Conservation (phyloP, 2,888 invertebrate genomes). For the Eupithecia subumbrata region DNA sequence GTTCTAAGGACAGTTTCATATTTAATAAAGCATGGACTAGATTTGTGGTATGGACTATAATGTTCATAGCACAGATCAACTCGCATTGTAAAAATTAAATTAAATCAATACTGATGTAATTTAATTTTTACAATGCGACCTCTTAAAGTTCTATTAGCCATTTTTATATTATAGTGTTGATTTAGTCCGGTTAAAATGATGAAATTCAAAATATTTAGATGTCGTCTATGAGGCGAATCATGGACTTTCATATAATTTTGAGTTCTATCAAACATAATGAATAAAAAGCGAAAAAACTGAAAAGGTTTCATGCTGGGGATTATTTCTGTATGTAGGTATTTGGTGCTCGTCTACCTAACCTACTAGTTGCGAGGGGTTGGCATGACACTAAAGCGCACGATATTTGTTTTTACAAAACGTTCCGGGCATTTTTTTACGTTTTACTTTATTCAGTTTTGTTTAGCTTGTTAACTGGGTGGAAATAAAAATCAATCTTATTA, state of each 20-base stretch:
- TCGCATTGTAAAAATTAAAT: too few relatives aligned
- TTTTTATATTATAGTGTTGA: too few relatives aligned
- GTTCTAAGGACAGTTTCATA: neutral
- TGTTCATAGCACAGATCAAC: too few relatives aligned
- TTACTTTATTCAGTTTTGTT: neutral
- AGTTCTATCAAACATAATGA: constrained; percentile 18
- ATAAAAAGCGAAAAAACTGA: constrained; percentile 31
- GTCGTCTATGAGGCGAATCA: neutral
- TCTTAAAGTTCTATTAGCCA: too few relatives aligned
- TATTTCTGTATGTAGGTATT: constrained; percentile 4
- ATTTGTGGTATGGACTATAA: neutral
- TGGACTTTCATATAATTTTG: neutral
- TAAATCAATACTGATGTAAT: too few relatives aligned
- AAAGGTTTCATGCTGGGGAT: constrained; percentile 20
- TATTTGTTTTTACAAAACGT: constrained; percentile 30
- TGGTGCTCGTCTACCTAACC: constrained; percentile 35
- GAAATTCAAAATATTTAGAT: too few relatives aligned
- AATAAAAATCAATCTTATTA: too few relatives aligned
- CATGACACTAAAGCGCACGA: constrained; percentile 34
- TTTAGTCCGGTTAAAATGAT: too few relatives aligned
- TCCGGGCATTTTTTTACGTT: neutral
- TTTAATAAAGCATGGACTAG: neutral
- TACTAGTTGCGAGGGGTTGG: constrained; percentile 37
- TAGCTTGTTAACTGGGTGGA: neutral
- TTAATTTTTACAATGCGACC: too few relatives aligned